These are phyloP conservation scores for Tokudaia tokunoshimensis DNA, from an alignment of 2,797 vertebrate genomes.

Conservation along the genomic window DNA sequence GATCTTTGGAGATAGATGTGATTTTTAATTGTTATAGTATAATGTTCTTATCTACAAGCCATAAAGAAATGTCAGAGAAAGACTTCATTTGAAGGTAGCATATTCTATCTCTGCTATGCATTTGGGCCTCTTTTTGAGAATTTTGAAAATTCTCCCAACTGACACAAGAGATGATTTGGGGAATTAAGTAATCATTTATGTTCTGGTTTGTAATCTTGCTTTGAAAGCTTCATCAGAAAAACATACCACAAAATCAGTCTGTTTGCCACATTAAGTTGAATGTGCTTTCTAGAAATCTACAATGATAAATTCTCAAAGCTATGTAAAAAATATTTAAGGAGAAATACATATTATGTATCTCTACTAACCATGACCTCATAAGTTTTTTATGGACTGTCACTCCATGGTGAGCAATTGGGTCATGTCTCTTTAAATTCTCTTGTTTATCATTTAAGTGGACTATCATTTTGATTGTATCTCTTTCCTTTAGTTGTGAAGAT, in stretches of 20 bases:
- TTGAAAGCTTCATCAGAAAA: conserved; percentile 64
- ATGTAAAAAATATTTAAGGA: conserved; percentile 33
- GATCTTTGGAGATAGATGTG: neutral
- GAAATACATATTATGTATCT: conserved; percentile 6
- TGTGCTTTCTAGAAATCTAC: conserved; percentile 46
- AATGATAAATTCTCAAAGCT: conserved; percentile 37
- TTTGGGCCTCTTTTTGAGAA: neutral
- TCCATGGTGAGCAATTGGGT: conserved; percentile 59
- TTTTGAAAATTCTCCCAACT: conserved; percentile 3
- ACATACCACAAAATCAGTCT: conserved; percentile 36
- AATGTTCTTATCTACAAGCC: neutral
- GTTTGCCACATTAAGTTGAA: conserved; percentile 21
- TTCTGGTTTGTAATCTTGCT: conserved; percentile 43
- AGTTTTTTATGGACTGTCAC: neutral
- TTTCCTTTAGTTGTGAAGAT: conserved; percentile 86
- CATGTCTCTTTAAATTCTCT: conserved; percentile 88
- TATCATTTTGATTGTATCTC: conserved; percentile 87
- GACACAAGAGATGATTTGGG: neutral
- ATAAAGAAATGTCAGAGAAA: neutral
- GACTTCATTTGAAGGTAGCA: neutral
- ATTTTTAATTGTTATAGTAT: neutral
- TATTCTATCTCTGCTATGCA: neutral
- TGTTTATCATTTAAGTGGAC: conserved; percentile 89
- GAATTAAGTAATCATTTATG: neutral
- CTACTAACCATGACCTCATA: neutral